Evolutionary conservation across 2,888 invertebrate species (phyloP).

Genomic region (Spicauda simplicius): DNA sequence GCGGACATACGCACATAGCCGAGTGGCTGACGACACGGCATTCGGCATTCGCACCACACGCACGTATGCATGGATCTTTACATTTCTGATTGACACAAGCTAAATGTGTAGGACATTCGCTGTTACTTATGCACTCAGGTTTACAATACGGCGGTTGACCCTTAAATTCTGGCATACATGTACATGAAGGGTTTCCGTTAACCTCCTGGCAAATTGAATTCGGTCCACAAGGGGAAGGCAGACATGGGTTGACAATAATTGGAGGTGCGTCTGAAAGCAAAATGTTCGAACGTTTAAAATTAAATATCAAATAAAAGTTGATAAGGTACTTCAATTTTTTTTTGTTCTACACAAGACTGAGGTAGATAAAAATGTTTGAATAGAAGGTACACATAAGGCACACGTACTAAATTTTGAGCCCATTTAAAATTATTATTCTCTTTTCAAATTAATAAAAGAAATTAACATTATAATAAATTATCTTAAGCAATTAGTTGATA

Average conservation of each 20-base stretch:
- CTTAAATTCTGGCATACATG: slow-evolving; percentile 88
- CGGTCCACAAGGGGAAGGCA: slow-evolving; percentile 92
- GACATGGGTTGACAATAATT: slow-evolving; percentile 86
- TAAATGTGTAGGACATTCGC: slow-evolving; percentile 88
- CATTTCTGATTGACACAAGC: slow-evolving; percentile 91
- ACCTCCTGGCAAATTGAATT: slow-evolving; percentile 89
- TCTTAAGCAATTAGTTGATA: too few relatives aligned
- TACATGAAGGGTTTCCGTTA: slow-evolving; percentile 89
- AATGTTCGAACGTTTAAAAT: too few relatives aligned
- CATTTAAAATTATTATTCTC: too few relatives aligned
- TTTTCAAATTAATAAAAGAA: too few relatives aligned
- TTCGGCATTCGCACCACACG: slow-evolving; percentile 89
- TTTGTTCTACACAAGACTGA: too few relatives aligned
- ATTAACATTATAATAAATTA: too few relatives aligned
- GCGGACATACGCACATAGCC: slow-evolving; percentile 90
- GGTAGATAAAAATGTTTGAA: too few relatives aligned
- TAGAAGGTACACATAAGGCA: too few relatives aligned
- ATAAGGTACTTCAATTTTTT: too few relatives aligned
- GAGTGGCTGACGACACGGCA: slow-evolving; percentile 91
- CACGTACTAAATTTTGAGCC: too few relatives aligned
- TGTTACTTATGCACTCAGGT: slow-evolving; percentile 92
- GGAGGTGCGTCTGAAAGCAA: slow-evolving; percentile 59
- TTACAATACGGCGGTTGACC: slow-evolving; percentile 91
- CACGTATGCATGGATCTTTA: slow-evolving; percentile 88
- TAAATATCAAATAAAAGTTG: too few relatives aligned